A percentile compares a stretch with the other conserved stretches of the same genome.
Evolutionary conservation across 2,113 vertebrate species (phyloP).

Genomic region (Eurypyga helias): DNA sequence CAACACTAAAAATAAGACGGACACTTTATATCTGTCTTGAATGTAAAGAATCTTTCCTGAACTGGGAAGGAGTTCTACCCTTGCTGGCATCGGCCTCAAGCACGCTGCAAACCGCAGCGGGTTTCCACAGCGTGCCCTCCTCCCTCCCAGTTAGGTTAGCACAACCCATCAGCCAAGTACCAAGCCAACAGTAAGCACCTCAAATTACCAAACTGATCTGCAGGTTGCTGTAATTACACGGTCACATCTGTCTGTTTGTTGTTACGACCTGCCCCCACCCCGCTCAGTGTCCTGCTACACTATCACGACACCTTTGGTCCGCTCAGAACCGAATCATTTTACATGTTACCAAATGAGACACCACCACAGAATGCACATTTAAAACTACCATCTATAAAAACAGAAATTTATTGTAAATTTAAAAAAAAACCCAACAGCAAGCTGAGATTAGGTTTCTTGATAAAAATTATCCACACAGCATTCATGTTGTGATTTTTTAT

Average conservation of each 20-base stretch:
- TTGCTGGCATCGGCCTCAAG: not conserved
- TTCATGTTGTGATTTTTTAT: constrained; percentile 76
- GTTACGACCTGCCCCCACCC: not conserved
- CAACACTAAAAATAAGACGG: constrained; percentile 30
- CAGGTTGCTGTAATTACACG: not conserved
- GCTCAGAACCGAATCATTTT: not conserved
- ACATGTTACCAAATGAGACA: not conserved
- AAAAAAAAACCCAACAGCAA: not conserved
- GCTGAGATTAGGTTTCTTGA: not conserved
- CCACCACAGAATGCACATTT: not conserved
- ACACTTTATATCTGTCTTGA: not conserved
- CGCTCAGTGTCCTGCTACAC: not conserved
- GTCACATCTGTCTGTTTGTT: not conserved
- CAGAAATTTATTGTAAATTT: constrained; percentile 18
- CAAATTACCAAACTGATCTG: not conserved
- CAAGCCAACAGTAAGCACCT: not conserved
- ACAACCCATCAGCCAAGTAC: not conserved
- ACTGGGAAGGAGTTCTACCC: not conserved
- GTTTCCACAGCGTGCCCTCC: not conserved
- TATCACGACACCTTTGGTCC: not conserved
- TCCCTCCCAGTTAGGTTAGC: not conserved
- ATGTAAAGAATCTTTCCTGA: constrained; percentile 28
- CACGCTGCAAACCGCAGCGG: not conserved
- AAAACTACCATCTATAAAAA: not conserved
- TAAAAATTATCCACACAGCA: constrained; percentile 42